A percentile compares a stretch with the other conserved stretches of the same genome.
Evolutionary conservation across 2,888 invertebrate genomes (phyloP).

Genomic region (Drosophila mimetica): DNA sequence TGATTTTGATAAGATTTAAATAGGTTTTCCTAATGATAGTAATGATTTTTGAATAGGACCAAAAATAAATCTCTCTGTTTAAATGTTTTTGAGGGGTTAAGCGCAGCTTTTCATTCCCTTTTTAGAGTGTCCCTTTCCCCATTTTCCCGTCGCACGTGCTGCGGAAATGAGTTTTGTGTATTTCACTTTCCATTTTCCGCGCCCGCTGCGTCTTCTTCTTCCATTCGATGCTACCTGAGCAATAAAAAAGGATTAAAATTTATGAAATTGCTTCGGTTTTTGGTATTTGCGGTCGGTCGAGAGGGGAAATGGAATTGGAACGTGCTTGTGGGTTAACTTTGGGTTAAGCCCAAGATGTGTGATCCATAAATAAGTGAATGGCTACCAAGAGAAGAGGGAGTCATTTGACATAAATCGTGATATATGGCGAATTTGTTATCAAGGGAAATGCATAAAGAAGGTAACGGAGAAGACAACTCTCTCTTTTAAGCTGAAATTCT

Average conservation of each 20-base stretch:
- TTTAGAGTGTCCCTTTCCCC: slow-evolving; percentile 13
- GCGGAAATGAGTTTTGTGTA: slow-evolving; percentile 75
- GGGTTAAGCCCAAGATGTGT: slow-evolving; percentile 45
- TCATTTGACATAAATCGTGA: slow-evolving; percentile 57
- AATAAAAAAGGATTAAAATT: slow-evolving; percentile 80
- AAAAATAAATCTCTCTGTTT: too few species aligned
- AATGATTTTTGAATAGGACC: too few species aligned
- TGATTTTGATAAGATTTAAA: too few species aligned
- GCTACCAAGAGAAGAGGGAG: slow-evolving; percentile 19
- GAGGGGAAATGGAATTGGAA: slow-evolving; percentile 51
- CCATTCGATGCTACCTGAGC: slow-evolving; percentile 43
- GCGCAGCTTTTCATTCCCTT: slow-evolving; percentile 53
- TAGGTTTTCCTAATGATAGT: too few species aligned
- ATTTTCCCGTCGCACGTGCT: slow-evolving; percentile 32
- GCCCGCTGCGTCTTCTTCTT: slow-evolving; percentile 33
- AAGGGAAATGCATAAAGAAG: not conserved
- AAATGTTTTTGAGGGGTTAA: slow-evolving; percentile 39
- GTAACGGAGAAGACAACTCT: not conserved
- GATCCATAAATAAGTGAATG: slow-evolving; percentile 64
- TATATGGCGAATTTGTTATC: slow-evolving; percentile 38
- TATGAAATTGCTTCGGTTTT: slow-evolving; percentile 75
- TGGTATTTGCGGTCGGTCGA: slow-evolving; percentile 49
- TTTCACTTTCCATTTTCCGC: slow-evolving; percentile 72
- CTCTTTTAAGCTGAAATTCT: not conserved
- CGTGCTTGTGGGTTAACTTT: slow-evolving; percentile 61